Conservation (phyloP, 2,113 vertebrate genomes). For the Corythaeola cristata region DNA sequence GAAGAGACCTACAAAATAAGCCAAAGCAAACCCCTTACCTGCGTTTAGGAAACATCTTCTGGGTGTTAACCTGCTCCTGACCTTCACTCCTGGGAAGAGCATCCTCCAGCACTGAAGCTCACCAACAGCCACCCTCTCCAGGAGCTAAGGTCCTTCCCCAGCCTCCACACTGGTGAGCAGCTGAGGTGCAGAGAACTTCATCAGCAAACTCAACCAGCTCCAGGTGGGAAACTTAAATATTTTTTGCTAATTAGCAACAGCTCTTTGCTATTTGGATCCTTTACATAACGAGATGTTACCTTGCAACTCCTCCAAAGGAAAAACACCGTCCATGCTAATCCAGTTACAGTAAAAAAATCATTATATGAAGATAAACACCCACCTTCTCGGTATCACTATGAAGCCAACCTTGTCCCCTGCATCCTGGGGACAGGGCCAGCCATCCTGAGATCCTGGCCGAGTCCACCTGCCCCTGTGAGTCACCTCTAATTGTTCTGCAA, state of each 20-base stretch:
- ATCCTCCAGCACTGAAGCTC: not conserved
- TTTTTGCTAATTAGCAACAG: not conserved
- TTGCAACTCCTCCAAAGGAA: not conserved
- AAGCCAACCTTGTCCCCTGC: not conserved
- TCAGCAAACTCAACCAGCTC: not conserved
- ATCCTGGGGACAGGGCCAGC: not conserved
- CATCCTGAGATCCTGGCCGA: not conserved
- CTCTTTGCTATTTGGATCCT: not conserved
- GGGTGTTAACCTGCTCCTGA: not conserved
- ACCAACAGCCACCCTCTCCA: fast-evolving
- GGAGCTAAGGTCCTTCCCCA: not conserved
- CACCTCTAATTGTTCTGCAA: not conserved
- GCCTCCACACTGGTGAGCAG: fast-evolving
- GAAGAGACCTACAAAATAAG: not conserved
- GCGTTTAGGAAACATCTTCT: not conserved
- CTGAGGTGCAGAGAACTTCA: not conserved
- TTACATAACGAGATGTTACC: not conserved
- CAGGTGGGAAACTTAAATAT: not conserved
- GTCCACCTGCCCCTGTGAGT: not conserved
- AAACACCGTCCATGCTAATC: not conserved
- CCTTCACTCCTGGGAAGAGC: not conserved
- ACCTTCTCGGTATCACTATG: not conserved
- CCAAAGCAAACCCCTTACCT: not conserved
- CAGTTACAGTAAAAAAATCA: not conserved
- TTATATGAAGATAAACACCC: not conserved